phyloP scores from a whole-genome alignment of 2,113 vertebrate species.

The Syngnathus floridae region DNA sequence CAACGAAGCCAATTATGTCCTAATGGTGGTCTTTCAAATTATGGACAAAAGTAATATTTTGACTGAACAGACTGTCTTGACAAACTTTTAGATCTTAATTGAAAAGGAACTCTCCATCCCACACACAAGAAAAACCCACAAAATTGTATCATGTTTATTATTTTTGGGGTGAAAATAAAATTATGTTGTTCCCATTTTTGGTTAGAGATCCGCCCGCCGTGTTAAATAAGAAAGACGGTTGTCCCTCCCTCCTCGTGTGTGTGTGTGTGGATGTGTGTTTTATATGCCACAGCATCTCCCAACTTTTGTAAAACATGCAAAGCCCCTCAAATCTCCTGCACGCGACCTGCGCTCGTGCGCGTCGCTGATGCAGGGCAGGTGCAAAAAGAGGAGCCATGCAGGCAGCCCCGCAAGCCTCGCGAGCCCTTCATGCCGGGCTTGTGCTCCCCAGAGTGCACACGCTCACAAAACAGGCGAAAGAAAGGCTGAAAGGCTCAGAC shows the following conservation, averaged over 20 bases:
- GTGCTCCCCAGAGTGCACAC: conserved; percentile 62
- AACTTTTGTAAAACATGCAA: conserved; percentile 76
- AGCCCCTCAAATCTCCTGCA: conserved; percentile 73
- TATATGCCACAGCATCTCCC: conserved; percentile 48
- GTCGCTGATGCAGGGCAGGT: conserved; percentile 64
- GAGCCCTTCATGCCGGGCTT: conserved; percentile 24
- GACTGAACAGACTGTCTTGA: not conserved
- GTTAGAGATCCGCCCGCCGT: conserved; percentile 1
- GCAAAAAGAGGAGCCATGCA: conserved; percentile 53
- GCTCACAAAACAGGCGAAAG: conserved; percentile 37
- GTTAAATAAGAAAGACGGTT: conserved; percentile 23
- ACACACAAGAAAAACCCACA: too few relatives aligned
- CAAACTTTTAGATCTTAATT: not conserved
- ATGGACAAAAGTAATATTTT: not conserved
- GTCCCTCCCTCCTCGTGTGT: conserved; percentile 4
- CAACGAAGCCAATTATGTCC: too few relatives aligned
- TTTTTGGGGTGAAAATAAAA: not conserved
- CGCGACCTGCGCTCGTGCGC: conserved; percentile 68
- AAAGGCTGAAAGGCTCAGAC: conserved; percentile 19
- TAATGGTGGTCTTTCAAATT: too few relatives aligned
- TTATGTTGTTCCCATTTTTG: conserved; percentile 9
- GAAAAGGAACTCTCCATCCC: too few relatives aligned
- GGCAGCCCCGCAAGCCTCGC: conserved; percentile 45
- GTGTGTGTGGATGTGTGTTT: conserved; percentile 7
- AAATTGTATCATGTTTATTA: not conserved